Conservation (phyloP, 2,888 invertebrate species). For the Lasioglossum leucozonium region DNA sequence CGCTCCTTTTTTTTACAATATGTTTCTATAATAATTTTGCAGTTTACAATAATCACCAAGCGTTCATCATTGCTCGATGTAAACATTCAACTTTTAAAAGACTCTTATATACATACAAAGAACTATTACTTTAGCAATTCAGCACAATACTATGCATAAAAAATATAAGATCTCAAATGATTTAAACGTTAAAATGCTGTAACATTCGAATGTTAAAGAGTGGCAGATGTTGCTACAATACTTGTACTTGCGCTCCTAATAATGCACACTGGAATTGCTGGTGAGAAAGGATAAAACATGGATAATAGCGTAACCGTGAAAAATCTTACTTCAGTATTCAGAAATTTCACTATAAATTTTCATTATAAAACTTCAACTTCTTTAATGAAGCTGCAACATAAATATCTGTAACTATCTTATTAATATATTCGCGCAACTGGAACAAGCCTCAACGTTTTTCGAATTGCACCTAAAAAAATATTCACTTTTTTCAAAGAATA, state of each 20-base stretch:
- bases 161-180: slow-evolving; percentile 54
- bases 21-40: slow-evolving; percentile 51
- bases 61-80: slow-evolving; percentile 34
- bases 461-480: neutral
- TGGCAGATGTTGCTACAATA: slow-evolving; percentile 50
- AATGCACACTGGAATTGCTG: slow-evolving; percentile 49
- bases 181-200: slow-evolving; percentile 43
- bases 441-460: neutral
- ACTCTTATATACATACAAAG: slow-evolving; percentile 58
- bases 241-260: slow-evolving; percentile 38
- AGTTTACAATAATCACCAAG: slow-evolving; percentile 55
- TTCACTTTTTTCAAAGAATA: neutral
- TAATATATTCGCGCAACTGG: slow-evolving; percentile 19
- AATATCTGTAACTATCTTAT: slow-evolving; percentile 26
- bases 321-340: slow-evolving; percentile 24
- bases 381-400: slow-evolving; percentile 20
- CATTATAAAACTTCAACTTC: slow-evolving; percentile 24
- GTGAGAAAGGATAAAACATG: slow-evolving; percentile 40
- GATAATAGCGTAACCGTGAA: slow-evolving; percentile 54
- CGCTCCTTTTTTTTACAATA: slow-evolving; percentile 59
- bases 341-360: slow-evolving; percentile 8
- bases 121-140: slow-evolving; percentile 52
- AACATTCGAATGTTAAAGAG: slow-evolving; percentile 48
- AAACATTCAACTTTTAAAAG: slow-evolving; percentile 44
- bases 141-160: slow-evolving; percentile 52